Conservation (phyloP, 2,888 invertebrate species). For the Amblyjoppa fuscipennis region DNA sequence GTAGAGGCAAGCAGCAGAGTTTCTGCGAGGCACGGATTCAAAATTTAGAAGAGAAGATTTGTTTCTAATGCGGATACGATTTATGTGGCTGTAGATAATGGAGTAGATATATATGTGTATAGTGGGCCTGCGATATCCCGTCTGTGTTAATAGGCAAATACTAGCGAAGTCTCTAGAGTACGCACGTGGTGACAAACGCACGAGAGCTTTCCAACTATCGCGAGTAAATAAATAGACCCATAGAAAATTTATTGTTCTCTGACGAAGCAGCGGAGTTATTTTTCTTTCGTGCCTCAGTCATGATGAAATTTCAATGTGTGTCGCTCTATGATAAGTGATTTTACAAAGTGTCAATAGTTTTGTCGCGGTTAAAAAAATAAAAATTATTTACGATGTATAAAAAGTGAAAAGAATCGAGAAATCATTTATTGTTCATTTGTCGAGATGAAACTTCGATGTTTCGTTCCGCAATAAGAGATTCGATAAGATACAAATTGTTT, state of each 20-base stretch:
- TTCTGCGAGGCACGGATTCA: not conserved
- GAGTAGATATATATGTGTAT: not conserved
- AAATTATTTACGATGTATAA: not conserved
- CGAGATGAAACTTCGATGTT: not conserved
- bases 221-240: not conserved
- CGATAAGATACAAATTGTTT: no score
- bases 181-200: not conserved
- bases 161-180: not conserved
- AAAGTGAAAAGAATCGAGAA: not conserved
- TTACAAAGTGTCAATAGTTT: not conserved
- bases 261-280: no score
- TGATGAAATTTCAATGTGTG: not conserved
- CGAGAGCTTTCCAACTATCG: not conserved
- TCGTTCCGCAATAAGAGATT: no score
- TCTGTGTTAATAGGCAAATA: conserved; percentile 8
- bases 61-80: conserved; percentile 2
- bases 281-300: not conserved
- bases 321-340: not conserved
- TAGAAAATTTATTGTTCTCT: not conserved
- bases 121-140: not conserved
- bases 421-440: not conserved
- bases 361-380: not conserved
- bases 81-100: not conserved
- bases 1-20: not conserved
- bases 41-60: not conserved